These are phyloP conservation scores for Cladorhizidae sp. DNA, from an alignment of 37 sponge, comb jelly and placozoan genomes.

Conservation along the genomic window DNA sequence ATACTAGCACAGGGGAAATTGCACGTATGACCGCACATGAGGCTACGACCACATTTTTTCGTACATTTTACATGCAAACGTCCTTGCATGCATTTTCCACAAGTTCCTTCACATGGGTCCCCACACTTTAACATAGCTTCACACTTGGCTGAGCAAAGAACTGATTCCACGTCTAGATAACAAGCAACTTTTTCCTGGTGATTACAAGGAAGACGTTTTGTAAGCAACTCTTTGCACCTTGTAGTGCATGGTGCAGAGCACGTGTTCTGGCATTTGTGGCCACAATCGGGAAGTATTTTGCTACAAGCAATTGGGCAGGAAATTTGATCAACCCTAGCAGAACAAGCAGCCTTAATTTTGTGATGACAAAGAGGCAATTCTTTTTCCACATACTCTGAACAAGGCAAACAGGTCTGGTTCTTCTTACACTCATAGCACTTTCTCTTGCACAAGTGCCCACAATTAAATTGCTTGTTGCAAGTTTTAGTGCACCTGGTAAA, in stretches of 20 bases:
- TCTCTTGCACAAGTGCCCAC: conserved; percentile 75
- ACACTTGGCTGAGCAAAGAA: conserved; percentile 26
- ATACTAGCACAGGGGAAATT: conserved; percentile 57
- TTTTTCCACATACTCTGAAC: conserved; percentile 48
- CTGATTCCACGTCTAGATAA: background rate
- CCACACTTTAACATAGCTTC: conserved; percentile 59
- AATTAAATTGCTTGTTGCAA: conserved; percentile 54
- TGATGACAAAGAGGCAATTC: conserved; percentile 59
- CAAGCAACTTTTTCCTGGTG: conserved; percentile 53
- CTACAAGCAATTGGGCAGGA: conserved; percentile 58
- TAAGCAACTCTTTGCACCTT: conserved; percentile 26
- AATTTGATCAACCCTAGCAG: background rate
- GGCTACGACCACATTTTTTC: conserved; percentile 60
- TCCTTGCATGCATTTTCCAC: conserved; percentile 67
- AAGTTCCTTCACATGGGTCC: conserved; percentile 74
- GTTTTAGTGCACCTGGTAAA: conserved; percentile 43
- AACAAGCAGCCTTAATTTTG: conserved; percentile 33
- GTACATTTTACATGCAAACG: conserved; percentile 72
- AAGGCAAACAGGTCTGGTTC: conserved; percentile 50
- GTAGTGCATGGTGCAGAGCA: conserved; percentile 66
- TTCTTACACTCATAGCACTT: conserved; percentile 64
- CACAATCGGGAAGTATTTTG: conserved; percentile 60
- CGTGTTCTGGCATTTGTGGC: conserved; percentile 64
- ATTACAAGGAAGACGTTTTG: conserved; percentile 59
- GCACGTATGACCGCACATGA: conserved; percentile 87